phyloP scores from a whole-genome alignment of 2,888 invertebrate species.

The Acanthopleura granulata region DNA sequence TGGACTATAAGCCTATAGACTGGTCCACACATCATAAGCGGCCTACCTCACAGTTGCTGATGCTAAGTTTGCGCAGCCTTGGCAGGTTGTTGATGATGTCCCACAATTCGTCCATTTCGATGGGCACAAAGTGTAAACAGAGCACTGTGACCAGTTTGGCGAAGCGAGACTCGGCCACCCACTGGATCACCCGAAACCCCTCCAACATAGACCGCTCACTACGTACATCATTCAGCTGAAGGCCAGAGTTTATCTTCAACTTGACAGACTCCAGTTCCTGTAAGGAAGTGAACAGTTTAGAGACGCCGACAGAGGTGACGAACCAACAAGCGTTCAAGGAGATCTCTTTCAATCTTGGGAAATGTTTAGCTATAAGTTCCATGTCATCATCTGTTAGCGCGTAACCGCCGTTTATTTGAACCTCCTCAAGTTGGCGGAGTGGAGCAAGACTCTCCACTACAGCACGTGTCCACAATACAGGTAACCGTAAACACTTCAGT shows the following conservation, averaged over 20 bases:
- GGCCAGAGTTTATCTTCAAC: conserved; percentile 52
- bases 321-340: conserved; percentile 56
- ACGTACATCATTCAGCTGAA: conserved; percentile 42
- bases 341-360: conserved; percentile 43
- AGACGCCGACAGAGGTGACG: conserved; percentile 42
- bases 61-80: conserved; percentile 47
- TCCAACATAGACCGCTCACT: conserved; percentile 50
- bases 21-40: background rate
- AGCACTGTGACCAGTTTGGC: conserved; percentile 41
- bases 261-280: conserved; percentile 40
- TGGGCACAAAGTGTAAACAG: conserved; percentile 53
- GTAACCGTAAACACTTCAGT: conserved; percentile 44
- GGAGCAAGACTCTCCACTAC: conserved; percentile 45
- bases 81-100: conserved; percentile 43
- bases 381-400: conserved; percentile 45
- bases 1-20: too few species aligned
- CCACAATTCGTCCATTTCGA: conserved; percentile 56
- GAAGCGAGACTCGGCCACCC: conserved; percentile 32
- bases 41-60: conserved; percentile 57
- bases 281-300: conserved; percentile 36
- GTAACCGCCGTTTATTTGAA: conserved; percentile 55
- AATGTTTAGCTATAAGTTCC: conserved; percentile 35
- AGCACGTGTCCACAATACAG: conserved; percentile 51
- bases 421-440: conserved; percentile 40
- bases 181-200: conserved; percentile 39